Percentiles rank a stretch among this genome's conserved stretches.
Evolutionary conservation across 1,140 invertebrate genomes (phyloP).

Genomic region (Drosophila elegans): DNA sequence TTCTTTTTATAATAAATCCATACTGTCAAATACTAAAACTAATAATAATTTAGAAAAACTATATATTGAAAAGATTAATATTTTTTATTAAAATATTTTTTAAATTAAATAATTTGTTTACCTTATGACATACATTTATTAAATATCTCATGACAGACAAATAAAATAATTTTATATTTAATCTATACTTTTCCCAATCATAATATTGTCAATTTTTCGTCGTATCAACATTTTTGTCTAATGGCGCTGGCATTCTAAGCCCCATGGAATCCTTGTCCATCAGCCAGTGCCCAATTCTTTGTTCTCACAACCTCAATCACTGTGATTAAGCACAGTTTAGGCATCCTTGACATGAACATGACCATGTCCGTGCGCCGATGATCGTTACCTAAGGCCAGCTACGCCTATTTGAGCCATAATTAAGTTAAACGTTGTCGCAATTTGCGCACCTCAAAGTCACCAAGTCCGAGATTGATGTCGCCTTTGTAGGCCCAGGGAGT

Average conservation of each 20-base stretch:
- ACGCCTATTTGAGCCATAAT: conserved; percentile 81
- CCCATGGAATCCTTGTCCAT: conserved; percentile 6
- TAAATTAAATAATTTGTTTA: no score
- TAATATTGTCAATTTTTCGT: not conserved
- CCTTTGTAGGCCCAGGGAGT: conserved; percentile 57
- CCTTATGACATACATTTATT: no score
- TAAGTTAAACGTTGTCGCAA: conserved; percentile 83
- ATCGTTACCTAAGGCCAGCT: conserved; percentile 46
- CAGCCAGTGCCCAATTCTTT: conserved; percentile 7
- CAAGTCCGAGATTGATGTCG: conserved; percentile 74
- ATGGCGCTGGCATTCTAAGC: conserved; percentile 1
- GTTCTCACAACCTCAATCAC: conserved; percentile 35
- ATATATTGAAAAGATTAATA: no score
- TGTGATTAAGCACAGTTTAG: conserved; percentile 48
- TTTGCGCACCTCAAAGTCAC: conserved; percentile 63
- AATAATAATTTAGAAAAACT: no score
- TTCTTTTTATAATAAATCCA: no score
- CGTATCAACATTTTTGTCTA: conserved; percentile 11
- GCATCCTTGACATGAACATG: conserved; percentile 65
- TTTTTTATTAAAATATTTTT: no score
- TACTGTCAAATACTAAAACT: no score
- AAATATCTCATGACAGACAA: no score
- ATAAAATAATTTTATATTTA: no score
- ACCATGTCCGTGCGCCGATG: conserved; percentile 44
- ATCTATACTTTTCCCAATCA: not conserved